Base-by-base conservation (phyloP, 2,797 vertebrate genomes). In the Enteromius anoplus region DNA sequence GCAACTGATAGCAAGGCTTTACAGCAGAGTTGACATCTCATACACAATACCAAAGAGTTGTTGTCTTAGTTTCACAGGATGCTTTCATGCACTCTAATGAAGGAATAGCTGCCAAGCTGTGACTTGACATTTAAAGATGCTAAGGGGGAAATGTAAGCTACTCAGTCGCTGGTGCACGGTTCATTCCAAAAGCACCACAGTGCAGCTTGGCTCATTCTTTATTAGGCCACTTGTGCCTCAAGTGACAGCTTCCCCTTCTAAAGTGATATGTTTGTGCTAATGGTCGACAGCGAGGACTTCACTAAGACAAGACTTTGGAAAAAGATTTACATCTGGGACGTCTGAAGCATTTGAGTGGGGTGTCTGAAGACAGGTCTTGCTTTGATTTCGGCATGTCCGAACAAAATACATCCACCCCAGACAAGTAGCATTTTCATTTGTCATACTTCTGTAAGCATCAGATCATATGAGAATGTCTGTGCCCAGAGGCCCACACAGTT, bases 301-400 rank as follows among this genome's bases (percentile, higher is more conserved):
- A 53, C 9, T 11, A 15, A 37, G 64, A 37, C 17, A 32, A 40
- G 37, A 64, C 21, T 26, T 34, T 85, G 37, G 19, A 68, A 40
- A 60, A n/a, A 78, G n/a, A 53, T 81, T 81, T 78, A 73, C 32
- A 4, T 55, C 32, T 15, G 29, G 8, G 37, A 47, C 21, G 8
- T 32, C 12, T 40, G 21, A 76, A 75, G 14, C 12, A 3, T 49
- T 73, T 53, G 62, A 58, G 49, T 60, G 29, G n/a, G 37, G 29
- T 40, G 26, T 9, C 42, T 45, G 60, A 78, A 78, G 65, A 68
- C 60, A 72, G 53, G 11, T 40, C 26, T 66, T 51, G 47, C 84
- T 82, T 82, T 86, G 47, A 78, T 85, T 75, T 78, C 0, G 42
- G 51, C 81, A 70, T 86, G 85, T 75, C 45, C 69, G 69, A 76